phyloP scores from a whole-genome alignment of 92 coral and sea anemone genomes.

The Palythoa grandis region DNA sequence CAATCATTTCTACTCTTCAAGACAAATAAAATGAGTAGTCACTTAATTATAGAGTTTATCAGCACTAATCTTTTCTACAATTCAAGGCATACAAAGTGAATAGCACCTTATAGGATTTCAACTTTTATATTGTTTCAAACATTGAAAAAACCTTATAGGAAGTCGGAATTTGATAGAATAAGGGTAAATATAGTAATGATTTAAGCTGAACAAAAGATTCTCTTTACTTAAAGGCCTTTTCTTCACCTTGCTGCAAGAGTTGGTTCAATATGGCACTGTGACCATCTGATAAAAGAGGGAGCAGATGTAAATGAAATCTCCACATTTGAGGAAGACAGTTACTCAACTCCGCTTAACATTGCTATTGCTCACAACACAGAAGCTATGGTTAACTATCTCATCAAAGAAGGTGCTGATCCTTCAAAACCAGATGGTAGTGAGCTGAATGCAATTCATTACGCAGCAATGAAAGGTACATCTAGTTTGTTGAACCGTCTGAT shows the following conservation, averaged over 20 bases:
- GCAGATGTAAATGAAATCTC: conserved; percentile 39
- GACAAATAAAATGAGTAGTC: too few species aligned
- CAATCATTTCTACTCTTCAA: too few species aligned
- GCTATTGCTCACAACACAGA: conserved; percentile 39
- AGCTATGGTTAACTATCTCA: conserved; percentile 16
- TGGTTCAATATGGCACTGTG: conserved; percentile 22
- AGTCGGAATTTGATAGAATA: background rate
- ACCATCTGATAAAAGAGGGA: conserved; percentile 27
- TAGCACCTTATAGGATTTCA: too few species aligned
- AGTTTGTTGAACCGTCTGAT: conserved; percentile 8
- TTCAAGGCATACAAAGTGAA: too few species aligned
- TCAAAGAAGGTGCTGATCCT: conserved; percentile 12
- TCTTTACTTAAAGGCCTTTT: conserved; percentile 5
- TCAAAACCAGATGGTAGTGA: conserved; percentile 18
- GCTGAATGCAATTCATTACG: conserved; percentile 30
- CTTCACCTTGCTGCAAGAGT: conserved; percentile 43
- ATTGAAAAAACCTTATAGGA: too few species aligned
- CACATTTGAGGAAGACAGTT: conserved; percentile 41
- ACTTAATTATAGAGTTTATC: too few species aligned
- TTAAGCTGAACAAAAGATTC: background rate
- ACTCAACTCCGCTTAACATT: conserved; percentile 31
- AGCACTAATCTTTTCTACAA: too few species aligned
- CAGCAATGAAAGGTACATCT: conserved; percentile 35
- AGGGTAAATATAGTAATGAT: background rate
- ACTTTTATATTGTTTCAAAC: too few species aligned